Evolutionary conservation across 2,797 vertebrate genomes (phyloP), one percentile per base, ranked within the genome.

Genomic region (Petrocephalus schoutedeni): DNA sequence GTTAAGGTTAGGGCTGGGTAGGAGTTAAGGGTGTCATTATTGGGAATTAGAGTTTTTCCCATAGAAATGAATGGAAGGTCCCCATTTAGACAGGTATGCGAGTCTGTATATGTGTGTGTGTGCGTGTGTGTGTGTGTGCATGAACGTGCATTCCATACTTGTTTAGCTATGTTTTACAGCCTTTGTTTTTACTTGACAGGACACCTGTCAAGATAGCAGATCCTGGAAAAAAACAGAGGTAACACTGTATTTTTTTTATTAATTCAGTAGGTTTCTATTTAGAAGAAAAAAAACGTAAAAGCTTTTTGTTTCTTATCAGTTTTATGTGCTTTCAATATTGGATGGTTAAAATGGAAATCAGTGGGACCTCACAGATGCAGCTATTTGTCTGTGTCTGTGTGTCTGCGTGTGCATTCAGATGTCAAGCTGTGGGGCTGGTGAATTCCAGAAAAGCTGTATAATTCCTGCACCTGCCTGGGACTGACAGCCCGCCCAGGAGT

Each of bases 381-480:
- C 53, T n/a, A n/a, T 83, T 6, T 83, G 80, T 12, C 16, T 53
- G 41, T 83, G 80, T 51, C 41, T 83, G 45, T 53, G 21, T 84
- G 82, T 16, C 8, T 56, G n/a, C n/a, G 74, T 49, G 64, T n/a
- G 54, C 59, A 54, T 61, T 28, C 71, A 87, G 59, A 74, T 87
- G 88, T 64, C 58, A 49, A 49, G 49, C 77, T 51, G 77, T 67
- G 59, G 8, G 59, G 23, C 86, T 3, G 56, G 28, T 45, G 77
- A 49, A 41, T 6, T 89, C 58, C 57, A 64, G 74, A 86, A 89
- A 87, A 21, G 45, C 59, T 32, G 28, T 32, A 45, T 36, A 16
- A 12, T 19, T n/a, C 67, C 85, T 86, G 49, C 88, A 87, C 74
- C 88, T 89, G 88, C 57, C 74, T 9, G 14, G 67, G 67, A 59